A percentile compares a stretch with the other conserved stretches of the same genome.
Evolutionary conservation across 2,888 invertebrate genomes (phyloP).

Genomic region (Lycophotia porphyrea): DNA sequence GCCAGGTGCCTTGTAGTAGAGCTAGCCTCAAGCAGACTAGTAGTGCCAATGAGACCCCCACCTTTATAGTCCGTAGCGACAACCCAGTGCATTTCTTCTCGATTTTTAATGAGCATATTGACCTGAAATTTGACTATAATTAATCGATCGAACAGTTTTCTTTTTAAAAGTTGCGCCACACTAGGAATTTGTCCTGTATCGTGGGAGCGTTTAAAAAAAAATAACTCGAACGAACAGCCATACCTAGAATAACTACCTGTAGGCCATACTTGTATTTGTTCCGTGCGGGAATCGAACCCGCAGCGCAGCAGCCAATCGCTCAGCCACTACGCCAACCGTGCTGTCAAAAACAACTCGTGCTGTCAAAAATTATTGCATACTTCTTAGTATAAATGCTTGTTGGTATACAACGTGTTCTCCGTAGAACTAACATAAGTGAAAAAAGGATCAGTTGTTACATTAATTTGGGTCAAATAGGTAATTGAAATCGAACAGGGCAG

Average conservation of each 20-base stretch:
- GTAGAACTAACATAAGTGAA: neutral
- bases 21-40: constrained; percentile 93
- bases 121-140: constrained; percentile 70
- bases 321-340: too few species aligned
- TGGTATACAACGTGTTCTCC: neutral
- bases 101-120: constrained; percentile 82
- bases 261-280: neutral
- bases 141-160: neutral
- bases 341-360: too few species aligned
- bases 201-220: neutral
- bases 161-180: neutral
- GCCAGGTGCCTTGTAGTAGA: constrained; percentile 94
- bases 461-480: neutral
- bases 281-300: neutral
- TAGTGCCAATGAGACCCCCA: constrained; percentile 92
- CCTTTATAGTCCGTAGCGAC: constrained; percentile 91
- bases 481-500: neutral
- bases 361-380: neutral
- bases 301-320: too few species aligned
- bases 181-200: neutral
- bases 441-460: too few species aligned
- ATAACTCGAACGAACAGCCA: neutral
- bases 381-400: neutral
- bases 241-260: neutral
- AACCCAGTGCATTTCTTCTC: constrained; percentile 88